These are phyloP conservation scores for Zaprionus ghesquierei DNA, from an alignment of 1,140 invertebrate species.

Conservation along the genomic window DNA sequence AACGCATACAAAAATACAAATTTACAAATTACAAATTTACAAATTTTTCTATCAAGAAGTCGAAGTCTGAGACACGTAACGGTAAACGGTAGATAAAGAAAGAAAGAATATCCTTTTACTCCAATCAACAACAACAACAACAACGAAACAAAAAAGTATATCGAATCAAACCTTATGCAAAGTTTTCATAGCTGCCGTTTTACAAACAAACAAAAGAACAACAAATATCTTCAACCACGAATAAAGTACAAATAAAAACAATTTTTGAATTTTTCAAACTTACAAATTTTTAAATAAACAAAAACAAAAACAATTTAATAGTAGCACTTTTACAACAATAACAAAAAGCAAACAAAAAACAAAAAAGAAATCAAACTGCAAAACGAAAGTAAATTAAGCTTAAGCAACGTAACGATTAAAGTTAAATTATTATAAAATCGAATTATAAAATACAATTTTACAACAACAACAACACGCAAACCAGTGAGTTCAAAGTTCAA, in stretches of 20 bases:
- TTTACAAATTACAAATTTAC: constrained; percentile 77
- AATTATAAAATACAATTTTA: constrained; percentile 43
- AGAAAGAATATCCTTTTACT: constrained; percentile 25
- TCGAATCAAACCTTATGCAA: constrained; percentile 7
- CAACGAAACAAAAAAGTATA: not conserved
- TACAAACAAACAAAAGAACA: constrained; percentile 33
- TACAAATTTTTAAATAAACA: constrained; percentile 60
- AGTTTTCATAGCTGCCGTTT: constrained; percentile 72
- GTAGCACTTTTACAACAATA: constrained; percentile 64
- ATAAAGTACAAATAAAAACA: constrained; percentile 42
- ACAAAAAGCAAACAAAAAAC: constrained; percentile 3
- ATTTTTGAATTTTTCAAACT: constrained; percentile 56
- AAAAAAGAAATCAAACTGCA: constrained; percentile 17
- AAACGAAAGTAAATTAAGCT: constrained; percentile 22
- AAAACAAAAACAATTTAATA: constrained; percentile 53
- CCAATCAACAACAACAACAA: too few relatives aligned
- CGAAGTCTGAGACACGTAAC: constrained; percentile 44
- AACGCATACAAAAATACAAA: constrained; percentile 79
- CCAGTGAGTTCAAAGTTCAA: constrained; percentile 76
- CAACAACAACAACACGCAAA: constrained; percentile 31
- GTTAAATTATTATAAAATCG: constrained; percentile 13
- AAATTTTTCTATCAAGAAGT: constrained; percentile 56
- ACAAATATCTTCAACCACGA: constrained; percentile 55
- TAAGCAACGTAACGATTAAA: constrained; percentile 38
- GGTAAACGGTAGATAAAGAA: constrained; percentile 3